These are phyloP conservation scores for Rhogogaster chlorosoma DNA, from an alignment of 2,888 invertebrate genomes.

Conservation along the genomic window DNA sequence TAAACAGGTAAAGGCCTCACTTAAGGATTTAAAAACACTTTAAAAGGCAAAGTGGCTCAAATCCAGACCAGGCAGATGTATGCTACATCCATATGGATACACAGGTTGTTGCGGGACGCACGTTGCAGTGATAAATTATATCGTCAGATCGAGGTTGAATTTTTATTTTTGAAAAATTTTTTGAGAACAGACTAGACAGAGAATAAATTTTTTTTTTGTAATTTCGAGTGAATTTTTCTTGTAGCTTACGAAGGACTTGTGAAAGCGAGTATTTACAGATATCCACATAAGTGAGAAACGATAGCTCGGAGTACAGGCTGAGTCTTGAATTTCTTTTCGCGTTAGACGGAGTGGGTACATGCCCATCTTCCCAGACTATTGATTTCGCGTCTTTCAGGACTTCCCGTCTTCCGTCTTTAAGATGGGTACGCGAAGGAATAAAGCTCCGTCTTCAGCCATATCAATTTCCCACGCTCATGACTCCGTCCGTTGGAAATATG, in stretches of 20 bases:
- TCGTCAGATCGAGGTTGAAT: not conserved
- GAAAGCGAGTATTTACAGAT: not conserved
- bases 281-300: not conserved
- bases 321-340: not conserved
- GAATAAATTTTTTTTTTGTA: too few species aligned
- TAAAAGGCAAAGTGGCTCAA: not conserved
- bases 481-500: not conserved
- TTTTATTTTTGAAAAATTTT: too few species aligned
- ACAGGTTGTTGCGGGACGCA: not conserved
- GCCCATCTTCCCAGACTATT: slow-evolving; percentile 22
- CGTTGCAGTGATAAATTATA: not conserved
- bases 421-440: not conserved
- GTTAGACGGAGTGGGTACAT: not conserved
- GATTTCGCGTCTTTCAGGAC: slow-evolving; percentile 25
- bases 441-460: not conserved
- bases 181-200: too few species aligned
- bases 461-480: not conserved
- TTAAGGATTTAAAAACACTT: slow-evolving; percentile 3
- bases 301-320: not conserved
- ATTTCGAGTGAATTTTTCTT: too few species aligned
- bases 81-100: not conserved
- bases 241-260: not conserved
- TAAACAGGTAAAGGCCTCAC: not conserved
- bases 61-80: not conserved
- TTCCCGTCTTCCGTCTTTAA: slow-evolving; percentile 24